Conservation (phyloP, 2,113 vertebrate genomes). For the Brachyistius frenatus region DNA sequence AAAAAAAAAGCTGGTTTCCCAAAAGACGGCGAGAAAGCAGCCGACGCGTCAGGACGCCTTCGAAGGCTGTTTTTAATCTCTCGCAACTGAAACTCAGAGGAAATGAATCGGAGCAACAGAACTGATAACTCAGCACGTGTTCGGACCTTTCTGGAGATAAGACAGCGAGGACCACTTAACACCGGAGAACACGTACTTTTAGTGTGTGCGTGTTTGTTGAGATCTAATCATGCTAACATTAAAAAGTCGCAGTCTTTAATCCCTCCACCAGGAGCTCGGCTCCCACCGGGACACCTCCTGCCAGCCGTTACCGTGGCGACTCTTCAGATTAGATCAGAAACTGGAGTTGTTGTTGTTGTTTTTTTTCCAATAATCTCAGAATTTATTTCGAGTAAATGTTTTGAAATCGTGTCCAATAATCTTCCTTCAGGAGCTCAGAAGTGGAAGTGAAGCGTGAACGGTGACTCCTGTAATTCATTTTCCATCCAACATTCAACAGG, state of each 20-base stretch:
- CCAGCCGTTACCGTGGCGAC: not conserved
- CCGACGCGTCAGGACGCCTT: not conserved
- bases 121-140: slow-evolving; percentile 31
- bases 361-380: not conserved
- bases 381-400: not conserved
- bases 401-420: not conserved
- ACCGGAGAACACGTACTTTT: not conserved
- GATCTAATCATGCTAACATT: slow-evolving; percentile 38
- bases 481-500: too few species aligned
- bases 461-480: too few species aligned
- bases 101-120: slow-evolving; percentile 25
- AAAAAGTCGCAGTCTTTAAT: slow-evolving; percentile 13
- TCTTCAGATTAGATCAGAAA: slow-evolving; percentile 25
- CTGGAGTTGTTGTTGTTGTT: not conserved
- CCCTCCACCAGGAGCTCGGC: not conserved
- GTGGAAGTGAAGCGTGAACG: too few species aligned
- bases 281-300: slow-evolving; percentile 4
- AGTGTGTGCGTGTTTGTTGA: not conserved
- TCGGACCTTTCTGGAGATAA: slow-evolving; percentile 40
- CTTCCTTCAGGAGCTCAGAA: too few species aligned
- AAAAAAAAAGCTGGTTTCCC: not conserved
- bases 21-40: not conserved
- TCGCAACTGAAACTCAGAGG: slow-evolving; percentile 2
- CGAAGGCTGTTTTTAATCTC: too few species aligned
- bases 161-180: slow-evolving; percentile 9